Evolutionary conservation across 2,797 vertebrate species (phyloP), one percentile per base, ranked within the genome.

Genomic region (Dipus sagitta): DNA sequence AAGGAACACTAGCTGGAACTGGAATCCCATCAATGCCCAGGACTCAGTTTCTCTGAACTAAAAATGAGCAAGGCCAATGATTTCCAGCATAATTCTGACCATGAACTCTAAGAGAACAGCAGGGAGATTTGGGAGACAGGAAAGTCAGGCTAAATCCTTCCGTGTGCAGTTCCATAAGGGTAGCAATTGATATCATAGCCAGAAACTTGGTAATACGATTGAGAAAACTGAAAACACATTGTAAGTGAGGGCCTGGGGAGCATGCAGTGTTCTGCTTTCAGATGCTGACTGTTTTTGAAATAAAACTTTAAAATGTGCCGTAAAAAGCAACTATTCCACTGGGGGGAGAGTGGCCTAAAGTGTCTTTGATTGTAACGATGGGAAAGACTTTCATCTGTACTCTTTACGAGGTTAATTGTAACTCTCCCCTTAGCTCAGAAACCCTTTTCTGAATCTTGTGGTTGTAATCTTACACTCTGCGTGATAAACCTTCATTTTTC

Each of bases 171-270:
- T 42, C 75, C 14, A 0, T 23, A n/a, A 93, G 93, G 85, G 34
- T 90, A 97, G 96, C 88, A 82, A 80, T 79, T 85, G 71, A 54
- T 70, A 85, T 82, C 67, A 3, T 28, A 81, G 47, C 88, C 34
- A 96, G 96, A 94, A 95, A 96, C 9, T 90, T 60, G 88, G 94
- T 95, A 96, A 97, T 93, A 95, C 21, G 23, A 96, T 54, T 47
- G 95, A 95, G 93, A 92, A 98, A 97, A 97, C 96, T 28, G 71
- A 96, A 97, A 97, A 95, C 96, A 97, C 74, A 92, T 92, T 97
- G 89, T 87, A 60, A 79, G 85, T 6, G 74, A 58, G 20, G 75
- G 68, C 86, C 96, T 64, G 95, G 87, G 95, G 93, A 95, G 96
- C 93, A 7, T 64, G 90, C 58, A 82, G 86, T 60, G 21, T 60